Conservation (phyloP, 2,113 vertebrate genomes). For the Sinocyclocheilus anophthalmus region DNA sequence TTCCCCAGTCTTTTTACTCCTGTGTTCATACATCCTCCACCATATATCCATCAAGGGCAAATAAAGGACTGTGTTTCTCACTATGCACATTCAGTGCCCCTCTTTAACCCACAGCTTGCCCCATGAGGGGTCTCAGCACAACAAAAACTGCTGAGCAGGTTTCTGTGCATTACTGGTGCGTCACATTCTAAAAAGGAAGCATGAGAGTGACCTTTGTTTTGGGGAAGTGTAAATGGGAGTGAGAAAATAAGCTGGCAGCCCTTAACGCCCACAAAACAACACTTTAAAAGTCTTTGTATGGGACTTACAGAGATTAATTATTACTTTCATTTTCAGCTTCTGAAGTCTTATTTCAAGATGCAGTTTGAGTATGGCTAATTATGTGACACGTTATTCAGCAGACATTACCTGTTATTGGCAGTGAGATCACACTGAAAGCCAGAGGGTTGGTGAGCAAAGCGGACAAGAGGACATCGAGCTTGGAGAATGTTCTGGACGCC, state of each 20-base stretch:
- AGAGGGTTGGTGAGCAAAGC: slow-evolving; percentile 90
- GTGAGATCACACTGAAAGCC: slow-evolving; percentile 96
- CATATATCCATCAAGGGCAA: neutral
- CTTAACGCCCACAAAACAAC: neutral
- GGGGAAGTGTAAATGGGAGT: neutral
- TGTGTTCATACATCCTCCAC: neutral
- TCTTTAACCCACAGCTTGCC: neutral
- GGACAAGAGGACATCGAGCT: slow-evolving; percentile 90
- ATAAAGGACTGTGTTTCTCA: neutral
- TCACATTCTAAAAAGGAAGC: neutral
- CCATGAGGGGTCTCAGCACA: neutral
- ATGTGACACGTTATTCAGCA: neutral
- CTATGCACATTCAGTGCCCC: neutral
- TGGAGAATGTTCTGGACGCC: slow-evolving; percentile 90
- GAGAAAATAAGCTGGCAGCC: neutral
- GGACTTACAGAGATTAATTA: neutral
- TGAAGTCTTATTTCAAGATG: neutral
- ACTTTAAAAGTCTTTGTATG: too few species aligned
- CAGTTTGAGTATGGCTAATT: slow-evolving; percentile 9
- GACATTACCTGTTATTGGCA: slow-evolving; percentile 87
- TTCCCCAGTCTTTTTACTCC: neutral
- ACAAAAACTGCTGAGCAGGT: slow-evolving; percentile 4
- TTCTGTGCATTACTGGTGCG: neutral
- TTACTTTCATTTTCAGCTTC: neutral
- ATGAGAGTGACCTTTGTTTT: slow-evolving; percentile 16